Conservation (phyloP, 2,888 invertebrate species). For the Amorpha juglandis region DNA sequence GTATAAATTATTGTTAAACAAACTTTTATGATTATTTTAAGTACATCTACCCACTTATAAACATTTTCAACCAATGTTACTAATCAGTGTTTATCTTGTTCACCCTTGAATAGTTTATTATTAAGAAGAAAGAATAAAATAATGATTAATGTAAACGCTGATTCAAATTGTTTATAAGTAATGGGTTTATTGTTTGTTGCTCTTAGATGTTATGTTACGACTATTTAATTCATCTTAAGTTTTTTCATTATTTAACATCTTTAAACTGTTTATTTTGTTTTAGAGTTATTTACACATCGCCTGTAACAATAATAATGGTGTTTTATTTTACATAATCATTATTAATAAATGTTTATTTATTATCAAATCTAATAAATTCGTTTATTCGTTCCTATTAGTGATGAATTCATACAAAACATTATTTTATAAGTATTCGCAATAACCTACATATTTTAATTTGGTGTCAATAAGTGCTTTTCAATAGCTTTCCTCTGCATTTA, state of each 20-base stretch:
- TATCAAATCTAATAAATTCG: constrained; percentile 6
- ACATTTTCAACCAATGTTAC: background rate
- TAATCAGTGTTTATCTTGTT: background rate
- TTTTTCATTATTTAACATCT: constrained; percentile 27
- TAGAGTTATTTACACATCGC: constrained; percentile 21
- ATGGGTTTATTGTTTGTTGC: constrained; percentile 43
- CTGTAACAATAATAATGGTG: background rate
- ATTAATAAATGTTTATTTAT: constrained; percentile 18
- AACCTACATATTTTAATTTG: background rate
- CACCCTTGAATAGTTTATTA: background rate
- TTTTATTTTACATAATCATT: constrained; percentile 23
- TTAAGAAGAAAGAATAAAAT: background rate
- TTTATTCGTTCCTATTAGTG: constrained; percentile 22
- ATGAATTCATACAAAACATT: constrained; percentile 1
- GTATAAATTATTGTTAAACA: constrained; percentile 40
- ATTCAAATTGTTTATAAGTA: background rate
- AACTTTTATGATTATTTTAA: constrained; percentile 36
- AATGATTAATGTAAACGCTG: background rate
- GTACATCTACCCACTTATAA: constrained; percentile 33
- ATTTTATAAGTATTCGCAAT: background rate
- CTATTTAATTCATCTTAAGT: constrained; percentile 29
- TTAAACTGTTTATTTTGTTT: background rate
- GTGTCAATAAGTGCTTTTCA: background rate
- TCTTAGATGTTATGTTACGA: constrained; percentile 39
- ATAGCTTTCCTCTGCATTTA: constrained; percentile 19